Evolutionary conservation across 2,888 invertebrate species (phyloP), one percentile per base, ranked within the genome.

Genomic region (Lobophora halterata): DNA sequence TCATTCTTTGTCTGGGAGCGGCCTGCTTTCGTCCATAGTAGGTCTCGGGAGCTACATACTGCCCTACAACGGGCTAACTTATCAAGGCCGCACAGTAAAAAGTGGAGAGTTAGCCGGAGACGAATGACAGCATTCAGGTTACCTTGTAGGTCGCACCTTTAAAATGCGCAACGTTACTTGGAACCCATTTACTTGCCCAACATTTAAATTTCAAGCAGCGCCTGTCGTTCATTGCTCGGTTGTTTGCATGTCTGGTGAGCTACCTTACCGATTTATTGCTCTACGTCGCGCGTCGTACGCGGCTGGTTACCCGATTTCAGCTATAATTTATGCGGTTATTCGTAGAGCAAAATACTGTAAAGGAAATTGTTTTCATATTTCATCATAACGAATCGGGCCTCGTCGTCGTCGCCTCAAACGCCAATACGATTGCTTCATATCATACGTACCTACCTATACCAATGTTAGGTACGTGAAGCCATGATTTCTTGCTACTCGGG

Each of bases 71-170:
- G 19, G 50, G 49, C 40, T 57, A 61, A 58, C 62, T 55, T 49
- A 79, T 77, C 71, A 78, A 76, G 81, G 78, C 60, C 77, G 65
- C 54, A 56, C 53, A 46, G 63, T 61, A 83, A 82, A 81, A 79
- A 81, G 59, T 62, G 48, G 65, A 55, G 55, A 61, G 61, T 57
- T 61, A 77, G 73, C 71, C 77, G 71, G 72, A 75, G 74, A 68
- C 65, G 55, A 23, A 28, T 56, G 52, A 53, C 55, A 61, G 49
- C 57, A 75, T 76, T 78, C 67, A 71, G 79, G 79, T 79, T 68
- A 71, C 67, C 62, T 51, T 57, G 33, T 49, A 56, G 46, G 37
- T 40, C 38, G 18, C 35, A 33, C 55, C 55, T 66, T 62, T 57
- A 55, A 55, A 59, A 58, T 53, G 51, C 57, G 44, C 40, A 39